Base-by-base conservation (phyloP, 2,113 vertebrate species). In the Salvelinus alpinus region DNA sequence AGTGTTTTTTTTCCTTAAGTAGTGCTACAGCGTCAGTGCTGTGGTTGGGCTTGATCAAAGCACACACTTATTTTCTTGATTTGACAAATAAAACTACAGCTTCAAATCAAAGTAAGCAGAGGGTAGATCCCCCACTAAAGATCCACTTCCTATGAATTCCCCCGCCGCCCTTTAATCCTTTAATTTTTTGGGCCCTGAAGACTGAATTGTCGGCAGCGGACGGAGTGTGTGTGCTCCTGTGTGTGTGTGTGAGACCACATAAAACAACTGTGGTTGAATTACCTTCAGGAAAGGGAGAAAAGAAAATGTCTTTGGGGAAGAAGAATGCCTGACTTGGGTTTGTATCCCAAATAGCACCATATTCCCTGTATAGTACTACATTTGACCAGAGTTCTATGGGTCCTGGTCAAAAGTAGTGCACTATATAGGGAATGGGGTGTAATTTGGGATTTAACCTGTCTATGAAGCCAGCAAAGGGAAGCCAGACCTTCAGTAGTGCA, bases 11-110 rank as follows among this genome's bases (percentile, higher is more conserved):
- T 51, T 67, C 22, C 48, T 68, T 70, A 24, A 60, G 1, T 5
- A 11, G 18, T 3, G 16, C 72, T 71, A 12, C 38, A 44, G 38
- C 11, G 2, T 81, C 65, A 70, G 70, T 25, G 80, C 70, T 59
- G 79, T 80, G 54, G 75, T 90, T 84, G 44, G 66, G 1, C 18
- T 29, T 79, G 90, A 91, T 93, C 86, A 91, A 90, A 91, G 81
- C 74, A 27, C 0, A 20, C 69, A 22, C 59, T 54, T 54, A 74
- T 47, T 74, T 78, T 82, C 80, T 77, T 25, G 57, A 73, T 80
- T 77, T 57, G 77, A 79, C 70, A 75, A 83, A 64, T 75, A 64
- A 82, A 83, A 84, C 76, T 78, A 75, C 82, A 81, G 22, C 60
- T 44, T 76, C 65, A 72, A 86, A 85, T 85, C 78, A 80, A 80